Base-by-base conservation (phyloP, 2,888 invertebrate species). In the Megamerina dolium region DNA sequence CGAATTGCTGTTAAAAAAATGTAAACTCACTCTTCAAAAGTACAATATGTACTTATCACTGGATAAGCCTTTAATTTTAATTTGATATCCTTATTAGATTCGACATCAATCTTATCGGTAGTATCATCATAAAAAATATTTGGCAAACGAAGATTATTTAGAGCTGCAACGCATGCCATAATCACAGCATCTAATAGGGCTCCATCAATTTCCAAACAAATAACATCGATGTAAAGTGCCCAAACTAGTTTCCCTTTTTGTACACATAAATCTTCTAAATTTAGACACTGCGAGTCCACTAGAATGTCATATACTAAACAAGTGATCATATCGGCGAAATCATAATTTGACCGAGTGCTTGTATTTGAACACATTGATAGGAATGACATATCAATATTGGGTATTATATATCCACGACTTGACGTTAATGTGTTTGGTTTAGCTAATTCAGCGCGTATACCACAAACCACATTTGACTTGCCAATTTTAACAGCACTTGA, bases 181-280 rank as follows among this genome's bases (percentile, higher is more conserved):
- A 46, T 21, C 34, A 33, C 37, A 14, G 46, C 41, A 42, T 41
- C 41, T 19, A 46, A 29, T 17, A 46, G 21, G 3, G 41, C 41
- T 16, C 46, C 46, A 42, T 46, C 46, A 9, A 42, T 31, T 31
- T 46, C 46, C 30, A 46, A 41, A 26, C 41, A 41, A 33, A 46
- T 34, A 27, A 46, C 33, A 19, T 46, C 46, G 8, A 41, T 34
- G 21, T 41, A 42, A 3, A 46, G 30, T 4, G 27, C 33, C 46
- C 46, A 46, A 2, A 46, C 46, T 5, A 46, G 5, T 14, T 35
- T 46, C 14, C 26, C 33, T 2, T 29, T 37, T n/a, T 42, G 26
- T 35, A 46, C 38, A 27, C 46, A 46, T 12, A 46, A 35, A 14
- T 46, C 37, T 30, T 46, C 42, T 14, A 46, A 38, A 17, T 46